Base-by-base conservation (phyloP, 2,888 invertebrate species). In the Clanis bilineata region DNA sequence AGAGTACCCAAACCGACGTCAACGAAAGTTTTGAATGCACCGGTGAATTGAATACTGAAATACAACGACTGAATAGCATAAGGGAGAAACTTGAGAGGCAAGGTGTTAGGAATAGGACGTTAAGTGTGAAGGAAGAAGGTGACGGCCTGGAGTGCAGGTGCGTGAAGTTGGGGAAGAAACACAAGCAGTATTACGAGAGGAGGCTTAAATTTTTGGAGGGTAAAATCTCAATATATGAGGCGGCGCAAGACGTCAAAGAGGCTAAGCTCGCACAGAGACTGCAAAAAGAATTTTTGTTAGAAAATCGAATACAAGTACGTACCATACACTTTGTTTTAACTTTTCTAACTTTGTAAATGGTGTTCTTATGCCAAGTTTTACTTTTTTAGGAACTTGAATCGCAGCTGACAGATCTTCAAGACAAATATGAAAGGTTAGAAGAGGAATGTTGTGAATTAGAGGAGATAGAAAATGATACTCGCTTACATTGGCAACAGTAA, bases 391-490 rank as follows among this genome's bases (percentile, higher is more conserved):
- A 93, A 68, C 88, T 95, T 61, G 92, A 92, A 82, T 78, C 80
- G 62, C 83, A 92, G 77, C 90, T 95, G 56, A 87, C 92, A 65
- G 93, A 92, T 74, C 91, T 95, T 72, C 92, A 94, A 73, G 92
- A 93, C 54, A 94, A 95, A 72, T 95, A 95, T 81, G 93, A 93
- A 61, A 88, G 90, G 69, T 84, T 95, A 69, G 95, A 95, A 76
- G 95, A 95, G 78, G 95, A 95, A 76, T 94, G 94, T 80, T 95
- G 95, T 77, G 95, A 96, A 82, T 91, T 95, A 65, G 95, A 95
- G 84, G 95, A 95, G 83, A 95, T 95, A 28, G 95, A 95, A 85
- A 95, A 95, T 88, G 95, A 95, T 73, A 95, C 95, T n/a, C 86
- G 94, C 70, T 83, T 94, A 68, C 92, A 93, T 79, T 93, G 93